A percentile compares a stretch with the other conserved stretches of the same genome.
phyloP scores from a whole-genome alignment of 2,888 invertebrate genomes.

The Xylophagus ater region DNA sequence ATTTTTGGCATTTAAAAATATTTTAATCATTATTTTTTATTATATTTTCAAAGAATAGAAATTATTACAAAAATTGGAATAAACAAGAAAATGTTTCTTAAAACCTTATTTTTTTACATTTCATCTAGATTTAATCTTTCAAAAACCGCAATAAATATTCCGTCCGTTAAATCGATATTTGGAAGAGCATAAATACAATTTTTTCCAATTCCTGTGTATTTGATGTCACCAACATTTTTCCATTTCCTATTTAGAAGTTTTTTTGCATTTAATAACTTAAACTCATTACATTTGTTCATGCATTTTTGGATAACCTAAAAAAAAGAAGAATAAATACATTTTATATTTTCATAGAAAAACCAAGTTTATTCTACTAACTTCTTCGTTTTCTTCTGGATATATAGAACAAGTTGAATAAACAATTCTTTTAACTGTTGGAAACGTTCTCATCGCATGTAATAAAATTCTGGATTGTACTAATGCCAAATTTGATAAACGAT shows the following conservation, averaged over 20 bases:
- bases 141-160: slow-evolving; percentile 91
- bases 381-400: slow-evolving; percentile 83
- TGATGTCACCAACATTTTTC: slow-evolving; percentile 54
- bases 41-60: too few relatives aligned
- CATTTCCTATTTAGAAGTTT: slow-evolving; percentile 52
- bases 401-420: slow-evolving; percentile 96
- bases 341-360: background rate
- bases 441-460: slow-evolving; percentile 70
- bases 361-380: slow-evolving; percentile 42
- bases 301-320: slow-evolving; percentile 48
- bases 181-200: slow-evolving; percentile 70
- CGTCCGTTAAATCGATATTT: slow-evolving; percentile 71
- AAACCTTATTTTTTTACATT: too few relatives aligned
- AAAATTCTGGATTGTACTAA: slow-evolving; percentile 74
- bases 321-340: background rate
- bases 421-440: slow-evolving; percentile 72
- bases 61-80: too few relatives aligned
- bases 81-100: too few relatives aligned
- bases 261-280: slow-evolving; percentile 51
- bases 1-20: too few relatives aligned
- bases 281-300: slow-evolving; percentile 39
- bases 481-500: slow-evolving; percentile 54
- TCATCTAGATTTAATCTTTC: slow-evolving; percentile 47
- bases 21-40: too few relatives aligned
- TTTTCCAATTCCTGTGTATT: slow-evolving; percentile 54